phyloP scores from a whole-genome alignment of 2,797 vertebrate species.

The Kryptopterus vitreolus region DNA sequence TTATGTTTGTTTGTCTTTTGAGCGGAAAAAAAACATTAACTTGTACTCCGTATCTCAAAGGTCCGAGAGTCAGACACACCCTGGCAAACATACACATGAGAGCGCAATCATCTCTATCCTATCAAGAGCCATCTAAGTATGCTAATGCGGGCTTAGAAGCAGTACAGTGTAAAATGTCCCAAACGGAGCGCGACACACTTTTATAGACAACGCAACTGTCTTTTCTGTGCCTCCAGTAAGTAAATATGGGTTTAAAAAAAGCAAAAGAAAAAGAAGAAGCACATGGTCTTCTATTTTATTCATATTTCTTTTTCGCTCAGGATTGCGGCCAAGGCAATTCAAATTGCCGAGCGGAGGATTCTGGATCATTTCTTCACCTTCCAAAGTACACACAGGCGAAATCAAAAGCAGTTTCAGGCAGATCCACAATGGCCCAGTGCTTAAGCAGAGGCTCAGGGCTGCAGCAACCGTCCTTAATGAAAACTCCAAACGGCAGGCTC shows the following conservation, averaged over 20 bases:
- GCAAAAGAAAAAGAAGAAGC: slow-evolving; percentile 39
- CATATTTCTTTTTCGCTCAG: slow-evolving; percentile 53
- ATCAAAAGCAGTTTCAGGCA: slow-evolving; percentile 65
- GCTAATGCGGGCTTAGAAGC: not conserved
- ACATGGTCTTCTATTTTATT: slow-evolving; percentile 45
- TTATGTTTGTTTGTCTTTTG: slow-evolving; percentile 60
- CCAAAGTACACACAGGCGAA: slow-evolving; percentile 74
- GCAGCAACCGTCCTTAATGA: slow-evolving; percentile 56
- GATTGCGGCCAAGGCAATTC: slow-evolving; percentile 74
- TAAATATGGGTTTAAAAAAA: slow-evolving; percentile 17
- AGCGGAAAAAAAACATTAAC: slow-evolving; percentile 56
- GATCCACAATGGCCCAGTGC: slow-evolving; percentile 40
- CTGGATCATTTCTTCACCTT: slow-evolving; percentile 70
- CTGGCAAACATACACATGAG: slow-evolving; percentile 46
- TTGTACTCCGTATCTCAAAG: slow-evolving; percentile 66
- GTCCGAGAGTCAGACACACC: slow-evolving; percentile 56
- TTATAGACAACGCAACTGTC: slow-evolving; percentile 1
- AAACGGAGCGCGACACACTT: not conserved
- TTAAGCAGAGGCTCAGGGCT: slow-evolving; percentile 54
- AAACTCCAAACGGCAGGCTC: slow-evolving; percentile 49
- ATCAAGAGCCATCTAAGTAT: slow-evolving; percentile 13
- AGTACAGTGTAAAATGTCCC: slow-evolving; percentile 1
- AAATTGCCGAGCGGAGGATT: slow-evolving; percentile 67
- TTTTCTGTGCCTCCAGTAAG: not conserved
- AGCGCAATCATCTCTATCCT: slow-evolving; percentile 28